Evolutionary conservation across 2,888 invertebrate species (phyloP), one percentile per base, ranked within the genome.

Genomic region (Philereme vetulata): DNA sequence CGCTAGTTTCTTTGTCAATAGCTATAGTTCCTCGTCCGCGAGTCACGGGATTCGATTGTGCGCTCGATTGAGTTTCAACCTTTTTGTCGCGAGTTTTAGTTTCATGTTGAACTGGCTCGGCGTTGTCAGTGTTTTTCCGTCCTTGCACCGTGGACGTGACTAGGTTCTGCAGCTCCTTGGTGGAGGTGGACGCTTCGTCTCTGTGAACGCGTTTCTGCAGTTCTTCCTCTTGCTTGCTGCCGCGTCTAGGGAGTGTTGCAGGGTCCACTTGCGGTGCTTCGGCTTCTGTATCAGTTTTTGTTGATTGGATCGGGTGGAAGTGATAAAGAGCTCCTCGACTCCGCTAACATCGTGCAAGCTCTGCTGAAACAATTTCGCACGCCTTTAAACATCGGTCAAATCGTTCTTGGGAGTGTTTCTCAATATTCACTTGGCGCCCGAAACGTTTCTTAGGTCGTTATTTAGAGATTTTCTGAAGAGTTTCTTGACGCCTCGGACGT

Each of bases 401-500:
- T 90, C 85, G 62, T 90, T 86, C 33, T 58, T 74, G 0, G 88
- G 88, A 0, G 84, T 82, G 4, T 66, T 70, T 2, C 66, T 62
- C 4, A 70, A 72, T 11, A 70, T 71, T 43, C 73, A 72, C 62
- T 84, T 88, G 0, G 90, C 85, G 1, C 91, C 90, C 0, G 82
- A 81, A 0, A 91, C 83, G 51, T 90, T 78, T 1, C 81, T 70
- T 53, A 90, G 66, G 48, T 90, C 88, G 52, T 90, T 81, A 0
- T 53, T 64, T 0, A 84, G 84, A 34, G 81, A 80, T n/a, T 64
- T 81, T 8, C 62, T 54, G 61, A 88, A 86, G 50, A 93, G 61
- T 6, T 73, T 71, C 59, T 80, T 83, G 0, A 92, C 86, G 0
- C 91, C 92, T 46, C 81, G 66, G 0, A 92, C 80, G 64, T 90